Percentiles rank a stretch among this genome's conserved stretches.
These are phyloP conservation scores for Lamproptera curius DNA, from an alignment of 2,888 invertebrate species.

Conservation along the genomic window DNA sequence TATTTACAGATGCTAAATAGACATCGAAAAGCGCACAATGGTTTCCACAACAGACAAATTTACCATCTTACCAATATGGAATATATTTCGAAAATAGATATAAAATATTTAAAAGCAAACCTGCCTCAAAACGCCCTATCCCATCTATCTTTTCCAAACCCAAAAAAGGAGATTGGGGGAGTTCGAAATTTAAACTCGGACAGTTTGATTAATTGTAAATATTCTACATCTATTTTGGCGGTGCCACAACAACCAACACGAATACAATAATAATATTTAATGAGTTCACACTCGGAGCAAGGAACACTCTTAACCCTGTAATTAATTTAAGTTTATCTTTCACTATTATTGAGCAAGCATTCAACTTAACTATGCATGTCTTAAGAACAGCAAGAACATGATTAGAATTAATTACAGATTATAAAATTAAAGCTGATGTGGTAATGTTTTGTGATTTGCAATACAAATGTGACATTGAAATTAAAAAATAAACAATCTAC, in stretches of 20 bases:
- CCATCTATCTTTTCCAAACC: constrained; percentile 12
- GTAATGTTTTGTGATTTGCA: constrained; percentile 39
- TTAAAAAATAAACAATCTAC: too few species aligned
- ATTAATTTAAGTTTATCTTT: constrained; percentile 30
- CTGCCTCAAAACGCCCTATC: too few species aligned
- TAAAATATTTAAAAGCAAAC: too few species aligned
- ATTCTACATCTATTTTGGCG: too few species aligned
- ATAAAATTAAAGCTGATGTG: constrained; percentile 52
- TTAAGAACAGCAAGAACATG: constrained; percentile 21
- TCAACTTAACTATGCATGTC: constrained; percentile 25
- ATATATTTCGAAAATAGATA: too few species aligned
- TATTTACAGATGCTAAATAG: constrained; percentile 8
- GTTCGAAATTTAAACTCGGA: too few species aligned
- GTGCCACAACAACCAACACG: too few species aligned
- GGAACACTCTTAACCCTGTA: constrained; percentile 45
- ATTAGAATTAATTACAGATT: too few species aligned
- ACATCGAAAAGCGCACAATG: neutral
- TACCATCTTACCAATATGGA: too few species aligned
- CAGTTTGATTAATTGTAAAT: too few species aligned
- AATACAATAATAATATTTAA: constrained; percentile 28
- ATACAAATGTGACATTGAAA: constrained; percentile 5
- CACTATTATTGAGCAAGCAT: constrained; percentile 48
- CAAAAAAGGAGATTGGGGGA: constrained; percentile 21
- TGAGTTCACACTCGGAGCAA: constrained; percentile 26
- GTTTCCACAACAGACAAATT: neutral